A percentile compares a stretch with the other conserved stretches of the same genome.
These are phyloP conservation scores for Borostomias antarcticus DNA, from an alignment of 2,797 vertebrate species.

Conservation along the genomic window DNA sequence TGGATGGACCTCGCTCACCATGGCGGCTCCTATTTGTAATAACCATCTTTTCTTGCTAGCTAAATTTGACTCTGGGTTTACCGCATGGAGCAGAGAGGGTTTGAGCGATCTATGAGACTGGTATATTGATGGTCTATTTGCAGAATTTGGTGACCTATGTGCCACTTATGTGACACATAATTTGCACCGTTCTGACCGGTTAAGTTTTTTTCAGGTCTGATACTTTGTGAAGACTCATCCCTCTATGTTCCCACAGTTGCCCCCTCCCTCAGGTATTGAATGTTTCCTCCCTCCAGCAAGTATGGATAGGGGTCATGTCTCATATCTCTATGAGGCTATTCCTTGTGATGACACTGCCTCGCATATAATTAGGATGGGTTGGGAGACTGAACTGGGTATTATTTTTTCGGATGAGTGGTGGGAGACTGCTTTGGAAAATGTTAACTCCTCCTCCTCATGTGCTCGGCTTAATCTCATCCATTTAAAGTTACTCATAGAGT, in stretches of 20 bases:
- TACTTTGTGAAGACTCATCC: neutral
- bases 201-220: neutral
- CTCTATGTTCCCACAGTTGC: neutral
- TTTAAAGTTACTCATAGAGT: neutral
- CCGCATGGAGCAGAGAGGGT: neutral
- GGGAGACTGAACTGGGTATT: no score
- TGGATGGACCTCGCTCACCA: neutral
- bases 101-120: neutral
- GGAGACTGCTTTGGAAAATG: neutral
- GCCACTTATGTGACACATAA: no score
- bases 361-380: neutral
- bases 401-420: neutral
- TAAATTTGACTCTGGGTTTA: neutral
- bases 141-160: neutral
- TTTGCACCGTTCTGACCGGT: neutral
- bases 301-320: no score
- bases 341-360: neutral
- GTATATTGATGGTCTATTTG: neutral
- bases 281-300: no score
- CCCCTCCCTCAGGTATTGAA: no score
- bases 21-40: no score
- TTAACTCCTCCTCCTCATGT: no score
- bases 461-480: no score
- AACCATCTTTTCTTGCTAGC: slow-evolving; percentile 3
- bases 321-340: neutral